Percentiles rank a stretch among this genome's conserved stretches.
phyloP scores from a whole-genome alignment of 2,797 vertebrate species.

The Octomys mimax region DNA sequence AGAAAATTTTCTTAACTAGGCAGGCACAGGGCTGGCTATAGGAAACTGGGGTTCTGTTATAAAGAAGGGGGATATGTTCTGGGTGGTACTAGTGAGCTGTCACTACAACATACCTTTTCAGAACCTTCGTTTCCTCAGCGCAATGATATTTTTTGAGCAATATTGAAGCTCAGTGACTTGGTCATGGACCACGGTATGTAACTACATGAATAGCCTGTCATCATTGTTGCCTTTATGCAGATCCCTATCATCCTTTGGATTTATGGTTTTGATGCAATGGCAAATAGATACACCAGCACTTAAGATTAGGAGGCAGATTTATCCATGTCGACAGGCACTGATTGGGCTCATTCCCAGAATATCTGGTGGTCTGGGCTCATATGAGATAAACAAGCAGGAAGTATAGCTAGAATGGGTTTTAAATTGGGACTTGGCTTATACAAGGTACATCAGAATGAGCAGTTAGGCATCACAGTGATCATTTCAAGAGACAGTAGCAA shows the following conservation, averaged over 20 bases:
- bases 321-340: too few species aligned
- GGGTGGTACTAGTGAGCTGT: background rate
- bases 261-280: background rate
- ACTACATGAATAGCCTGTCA: background rate
- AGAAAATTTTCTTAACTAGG: background rate
- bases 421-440: background rate
- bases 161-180: background rate
- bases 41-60: background rate
- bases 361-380: too few species aligned
- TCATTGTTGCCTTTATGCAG: background rate
- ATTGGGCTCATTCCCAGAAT: background rate
- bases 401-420: too few species aligned
- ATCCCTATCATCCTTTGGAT: background rate
- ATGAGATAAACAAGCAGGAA: too few species aligned
- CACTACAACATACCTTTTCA: background rate
- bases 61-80: background rate
- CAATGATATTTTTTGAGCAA: background rate
- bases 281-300: too few species aligned
- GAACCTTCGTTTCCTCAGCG: background rate
- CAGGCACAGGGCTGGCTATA: background rate
- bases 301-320: too few species aligned
- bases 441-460: background rate
- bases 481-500: background rate
- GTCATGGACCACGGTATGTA: background rate
- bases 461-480: background rate